Evolutionary conservation across 2,797 vertebrate species (phyloP).

Genomic region (Tapirus indicus): DNA sequence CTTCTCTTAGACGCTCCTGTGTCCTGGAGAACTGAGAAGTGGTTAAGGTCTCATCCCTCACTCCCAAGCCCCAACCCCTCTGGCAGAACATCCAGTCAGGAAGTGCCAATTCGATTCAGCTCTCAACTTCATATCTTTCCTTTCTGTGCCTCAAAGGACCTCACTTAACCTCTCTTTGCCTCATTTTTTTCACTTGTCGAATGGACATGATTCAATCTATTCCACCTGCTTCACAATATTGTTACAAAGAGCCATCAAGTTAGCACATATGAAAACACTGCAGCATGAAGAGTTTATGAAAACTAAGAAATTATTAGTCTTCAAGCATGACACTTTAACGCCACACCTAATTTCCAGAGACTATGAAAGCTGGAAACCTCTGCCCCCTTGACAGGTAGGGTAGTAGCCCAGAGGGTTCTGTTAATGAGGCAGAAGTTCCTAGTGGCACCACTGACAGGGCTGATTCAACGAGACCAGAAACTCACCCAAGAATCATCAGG

Average conservation of each 20-base stretch:
- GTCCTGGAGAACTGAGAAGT: not conserved
- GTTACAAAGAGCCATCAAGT: not conserved
- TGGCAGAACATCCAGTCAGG: not conserved
- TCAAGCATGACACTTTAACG: not conserved
- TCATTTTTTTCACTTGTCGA: not conserved
- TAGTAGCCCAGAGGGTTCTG: not conserved
- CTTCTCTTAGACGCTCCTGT: not conserved
- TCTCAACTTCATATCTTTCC: not conserved
- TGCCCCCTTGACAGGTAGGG: not conserved
- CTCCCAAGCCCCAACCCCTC: not conserved
- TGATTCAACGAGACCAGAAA: not conserved
- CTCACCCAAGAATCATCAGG: not conserved
- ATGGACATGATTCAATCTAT: not conserved
- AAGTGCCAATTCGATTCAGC: not conserved
- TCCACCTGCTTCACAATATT: not conserved
- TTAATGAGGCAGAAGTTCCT: not conserved
- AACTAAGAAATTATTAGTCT: not conserved
- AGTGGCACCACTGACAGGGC: not conserved
- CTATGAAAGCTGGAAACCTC: not conserved
- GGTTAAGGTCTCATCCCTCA: not conserved
- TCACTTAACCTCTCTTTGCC: not conserved
- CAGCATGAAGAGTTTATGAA: not conserved
- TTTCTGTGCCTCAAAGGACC: not conserved
- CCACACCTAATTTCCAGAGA: not conserved
- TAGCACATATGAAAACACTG: not conserved